Evolutionary conservation across 2,888 invertebrate genomes (phyloP).

Genomic region (Mesochorus sp.): DNA sequence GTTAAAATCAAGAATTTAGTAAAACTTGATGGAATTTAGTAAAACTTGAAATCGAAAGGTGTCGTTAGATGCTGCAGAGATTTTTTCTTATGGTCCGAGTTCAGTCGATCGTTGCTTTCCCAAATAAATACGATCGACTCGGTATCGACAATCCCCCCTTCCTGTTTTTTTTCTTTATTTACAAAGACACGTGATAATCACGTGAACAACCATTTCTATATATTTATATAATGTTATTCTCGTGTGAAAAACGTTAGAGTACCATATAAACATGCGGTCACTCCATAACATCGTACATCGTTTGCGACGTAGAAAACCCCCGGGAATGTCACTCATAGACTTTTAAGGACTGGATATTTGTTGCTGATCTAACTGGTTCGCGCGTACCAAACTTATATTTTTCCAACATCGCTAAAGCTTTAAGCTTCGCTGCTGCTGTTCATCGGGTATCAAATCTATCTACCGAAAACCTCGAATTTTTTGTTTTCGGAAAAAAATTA

Average conservation of each 20-base stretch:
- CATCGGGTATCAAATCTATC: neutral
- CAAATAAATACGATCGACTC: neutral
- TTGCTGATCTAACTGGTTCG: slow-evolving; percentile 56
- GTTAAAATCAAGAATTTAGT: too few species aligned
- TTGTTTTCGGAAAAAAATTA: too few species aligned
- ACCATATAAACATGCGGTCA: neutral
- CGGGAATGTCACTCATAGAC: slow-evolving; percentile 38
- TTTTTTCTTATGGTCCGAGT: too few species aligned
- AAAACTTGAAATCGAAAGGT: too few species aligned
- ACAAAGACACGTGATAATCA: slow-evolving; percentile 18
- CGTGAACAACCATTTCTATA: slow-evolving; percentile 1
- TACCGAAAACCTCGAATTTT: too few species aligned
- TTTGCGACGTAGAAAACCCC: slow-evolving; percentile 39
- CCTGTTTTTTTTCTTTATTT: slow-evolving; percentile 9
- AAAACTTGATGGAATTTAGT: too few species aligned
- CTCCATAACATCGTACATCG: neutral
- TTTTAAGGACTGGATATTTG: slow-evolving; percentile 50
- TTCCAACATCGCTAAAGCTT: too few species aligned
- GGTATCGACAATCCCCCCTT: slow-evolving; percentile 15
- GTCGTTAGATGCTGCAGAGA: neutral
- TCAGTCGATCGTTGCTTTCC: too few species aligned
- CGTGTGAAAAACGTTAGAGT: neutral
- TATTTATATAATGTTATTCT: neutral
- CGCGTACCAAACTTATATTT: slow-evolving; percentile 30
- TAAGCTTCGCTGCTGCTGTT: neutral